phyloP scores from a whole-genome alignment of 2,113 vertebrate species.

The Channa argus region DNA sequence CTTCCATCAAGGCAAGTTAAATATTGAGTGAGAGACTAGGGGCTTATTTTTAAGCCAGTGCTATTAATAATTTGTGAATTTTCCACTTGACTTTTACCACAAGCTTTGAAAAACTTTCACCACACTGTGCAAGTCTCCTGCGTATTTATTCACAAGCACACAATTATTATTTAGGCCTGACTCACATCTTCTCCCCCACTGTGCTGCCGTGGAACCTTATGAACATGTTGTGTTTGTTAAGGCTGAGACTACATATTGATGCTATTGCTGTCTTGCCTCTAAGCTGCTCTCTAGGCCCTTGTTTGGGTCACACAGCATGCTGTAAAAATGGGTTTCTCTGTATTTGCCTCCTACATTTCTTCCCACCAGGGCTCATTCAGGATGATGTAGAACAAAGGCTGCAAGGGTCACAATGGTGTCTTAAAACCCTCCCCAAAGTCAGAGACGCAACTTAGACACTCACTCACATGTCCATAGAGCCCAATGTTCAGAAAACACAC shows the following conservation, averaged over 20 bases:
- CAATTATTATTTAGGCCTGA: conserved; percentile 22
- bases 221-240: conserved; percentile 50
- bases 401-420: conserved; percentile 46
- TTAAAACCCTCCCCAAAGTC: conserved; percentile 31
- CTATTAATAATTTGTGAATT: not conserved
- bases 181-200: conserved; percentile 21
- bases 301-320: conserved; percentile 35
- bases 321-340: conserved; percentile 27
- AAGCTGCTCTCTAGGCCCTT: conserved; percentile 42
- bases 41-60: not conserved
- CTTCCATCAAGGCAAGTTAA: conserved; percentile 28
- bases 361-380: conserved; percentile 44
- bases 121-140: not conserved
- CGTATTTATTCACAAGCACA: conserved; percentile 13
- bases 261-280: conserved; percentile 28
- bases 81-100: not conserved
- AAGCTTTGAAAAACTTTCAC: conserved; percentile 3
- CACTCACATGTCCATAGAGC: conserved; percentile 17
- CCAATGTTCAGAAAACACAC: conserved; percentile 15
- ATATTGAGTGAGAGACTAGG: not conserved
- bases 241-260: conserved; percentile 6
- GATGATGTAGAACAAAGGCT: conserved; percentile 52
- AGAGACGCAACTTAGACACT: conserved; percentile 35
- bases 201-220: conserved; percentile 16
- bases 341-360: conserved; percentile 35